These are phyloP conservation scores for Leptonema lineaticorne DNA, from an alignment of 1,140 invertebrate species.

Conservation along the genomic window DNA sequence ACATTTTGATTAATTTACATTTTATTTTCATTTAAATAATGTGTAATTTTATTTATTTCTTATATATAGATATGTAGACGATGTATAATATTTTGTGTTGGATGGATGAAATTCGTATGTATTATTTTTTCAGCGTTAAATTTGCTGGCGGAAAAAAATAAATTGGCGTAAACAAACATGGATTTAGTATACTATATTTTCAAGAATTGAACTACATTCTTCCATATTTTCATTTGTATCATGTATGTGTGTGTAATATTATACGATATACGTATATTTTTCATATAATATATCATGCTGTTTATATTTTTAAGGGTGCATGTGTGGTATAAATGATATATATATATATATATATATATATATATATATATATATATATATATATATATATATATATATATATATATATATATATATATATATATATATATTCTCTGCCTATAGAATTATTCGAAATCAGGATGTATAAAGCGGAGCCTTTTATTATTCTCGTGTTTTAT, in stretches of 20 bases:
- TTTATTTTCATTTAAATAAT: not conserved
- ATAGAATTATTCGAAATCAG: too few species aligned
- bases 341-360: not conserved
- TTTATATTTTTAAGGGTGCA: too few species aligned
- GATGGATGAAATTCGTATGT: too few species aligned
- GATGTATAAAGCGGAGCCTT: not conserved
- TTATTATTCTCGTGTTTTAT: too few species aligned
- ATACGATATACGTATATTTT: too few species aligned
- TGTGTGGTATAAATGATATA: too few species aligned
- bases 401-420: not conserved
- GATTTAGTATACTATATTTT: not conserved
- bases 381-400: not conserved
- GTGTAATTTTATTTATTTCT: not conserved
- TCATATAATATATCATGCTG: too few species aligned
- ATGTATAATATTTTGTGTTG: not conserved
- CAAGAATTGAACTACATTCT: not conserved
- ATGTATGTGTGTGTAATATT: too few species aligned
- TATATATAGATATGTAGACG: not conserved
- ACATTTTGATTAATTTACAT: not conserved
- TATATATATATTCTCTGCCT: not conserved
- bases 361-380: not conserved
- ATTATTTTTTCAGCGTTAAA: too few species aligned
- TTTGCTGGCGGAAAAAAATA: not conserved
- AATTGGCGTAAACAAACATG: not conserved
- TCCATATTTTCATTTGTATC: too few species aligned